These are phyloP conservation scores for Prionailurus viverrinus DNA, from an alignment of 2,113 vertebrate species.

Conservation along the genomic window DNA sequence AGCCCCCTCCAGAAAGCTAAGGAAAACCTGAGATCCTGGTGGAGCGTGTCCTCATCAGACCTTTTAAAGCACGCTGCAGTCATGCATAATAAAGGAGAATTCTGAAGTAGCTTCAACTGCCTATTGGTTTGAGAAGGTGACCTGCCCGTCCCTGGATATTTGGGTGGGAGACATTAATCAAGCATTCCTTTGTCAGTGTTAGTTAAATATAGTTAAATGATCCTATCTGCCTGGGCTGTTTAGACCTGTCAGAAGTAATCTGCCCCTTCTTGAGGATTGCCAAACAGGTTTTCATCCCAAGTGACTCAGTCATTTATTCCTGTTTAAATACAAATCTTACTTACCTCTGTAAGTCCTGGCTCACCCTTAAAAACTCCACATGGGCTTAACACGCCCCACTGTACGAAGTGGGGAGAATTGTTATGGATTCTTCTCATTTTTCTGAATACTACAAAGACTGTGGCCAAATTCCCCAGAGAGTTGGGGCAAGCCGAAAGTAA, in stretches of 20 bases:
- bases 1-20: slow-evolving; percentile 67
- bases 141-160: slow-evolving; percentile 73
- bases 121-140: slow-evolving; percentile 83
- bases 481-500: slow-evolving; percentile 30
- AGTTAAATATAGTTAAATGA: slow-evolving; percentile 82
- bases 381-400: background rate
- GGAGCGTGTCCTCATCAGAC: slow-evolving; percentile 78
- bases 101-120: slow-evolving; percentile 74
- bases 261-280: slow-evolving; percentile 76
- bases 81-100: slow-evolving; percentile 76
- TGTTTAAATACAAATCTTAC: slow-evolving; percentile 67
- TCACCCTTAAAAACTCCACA: slow-evolving; percentile 59
- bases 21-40: slow-evolving; percentile 81
- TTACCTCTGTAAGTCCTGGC: background rate
- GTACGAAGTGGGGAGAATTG: background rate
- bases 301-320: slow-evolving; percentile 66
- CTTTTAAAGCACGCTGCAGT: slow-evolving; percentile 74
- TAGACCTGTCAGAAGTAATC: slow-evolving; percentile 81
- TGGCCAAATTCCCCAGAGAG: slow-evolving; percentile 1
- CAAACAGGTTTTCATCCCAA: slow-evolving; percentile 78
- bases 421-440: slow-evolving; percentile 39
- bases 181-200: slow-evolving; percentile 78
- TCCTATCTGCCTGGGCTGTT: slow-evolving; percentile 79
- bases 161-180: slow-evolving; percentile 76
- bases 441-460: background rate